Conservation (phyloP, 2,888 invertebrate species). For the Drosophila mimetica region DNA sequence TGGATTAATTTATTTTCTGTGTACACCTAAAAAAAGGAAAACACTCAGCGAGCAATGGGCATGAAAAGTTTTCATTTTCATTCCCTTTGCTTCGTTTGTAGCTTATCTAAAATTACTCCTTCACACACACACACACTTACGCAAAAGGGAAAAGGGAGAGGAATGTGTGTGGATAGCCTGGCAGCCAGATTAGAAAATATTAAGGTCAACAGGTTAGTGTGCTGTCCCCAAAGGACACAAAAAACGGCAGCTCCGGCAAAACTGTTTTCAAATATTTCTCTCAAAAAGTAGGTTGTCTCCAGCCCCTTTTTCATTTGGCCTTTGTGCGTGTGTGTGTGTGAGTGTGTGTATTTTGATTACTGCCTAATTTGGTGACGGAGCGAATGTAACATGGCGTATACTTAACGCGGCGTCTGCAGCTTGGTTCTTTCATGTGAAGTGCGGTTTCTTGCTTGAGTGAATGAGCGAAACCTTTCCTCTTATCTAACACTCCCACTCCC, state of each 20-base stretch:
- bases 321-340: conserved; percentile 13
- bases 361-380: conserved; percentile 75
- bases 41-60: conserved; percentile 23
- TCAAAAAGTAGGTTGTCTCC: conserved; percentile 63
- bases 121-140: conserved; percentile 40
- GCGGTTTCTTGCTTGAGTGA: conserved; percentile 71
- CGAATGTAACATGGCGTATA: conserved; percentile 67
- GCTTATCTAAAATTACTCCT: conserved; percentile 77
- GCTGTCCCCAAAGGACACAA: conserved; percentile 74
- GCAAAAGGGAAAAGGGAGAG: conserved; percentile 18
- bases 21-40: background rate
- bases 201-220: conserved; percentile 79
- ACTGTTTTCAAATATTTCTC: conserved; percentile 65
- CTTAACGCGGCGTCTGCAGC: conserved; percentile 65
- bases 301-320: conserved; percentile 11
- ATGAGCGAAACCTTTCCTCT: conserved; percentile 61
- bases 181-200: conserved; percentile 77
- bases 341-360: conserved; percentile 74
- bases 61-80: conserved; percentile 48
- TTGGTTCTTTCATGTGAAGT: conserved; percentile 63
- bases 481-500: conserved; percentile 14
- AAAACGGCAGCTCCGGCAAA: conserved; percentile 61
- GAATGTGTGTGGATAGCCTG: conserved; percentile 43
- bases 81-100: conserved; percentile 59
- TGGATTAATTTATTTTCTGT: background rate